Evolutionary conservation across 1,140 invertebrate species (phyloP).

Genomic region (Catajapyx aquilonaris): DNA sequence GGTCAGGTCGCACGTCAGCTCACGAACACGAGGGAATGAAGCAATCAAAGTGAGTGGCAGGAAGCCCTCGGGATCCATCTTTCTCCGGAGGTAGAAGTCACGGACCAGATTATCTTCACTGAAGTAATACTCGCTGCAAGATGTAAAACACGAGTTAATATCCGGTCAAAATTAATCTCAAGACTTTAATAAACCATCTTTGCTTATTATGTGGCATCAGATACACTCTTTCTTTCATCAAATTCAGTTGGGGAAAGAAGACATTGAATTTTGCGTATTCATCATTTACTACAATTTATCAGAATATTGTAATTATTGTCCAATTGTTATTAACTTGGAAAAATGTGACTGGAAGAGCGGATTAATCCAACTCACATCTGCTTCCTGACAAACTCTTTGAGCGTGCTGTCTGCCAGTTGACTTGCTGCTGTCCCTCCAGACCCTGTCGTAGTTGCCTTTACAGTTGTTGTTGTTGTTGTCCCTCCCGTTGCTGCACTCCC

Average conservation of each 20-base stretch:
- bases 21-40: slow-evolving; percentile 82
- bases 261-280: slow-evolving; percentile 3
- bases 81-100: slow-evolving; percentile 88
- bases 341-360: not conserved
- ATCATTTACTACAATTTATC: slow-evolving; percentile 2
- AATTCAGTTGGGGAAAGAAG: slow-evolving; percentile 9
- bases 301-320: not conserved
- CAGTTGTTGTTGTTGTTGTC: too few relatives aligned
- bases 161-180: too few relatives aligned
- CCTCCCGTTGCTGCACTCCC: too few relatives aligned
- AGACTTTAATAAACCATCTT: not conserved
- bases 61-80: slow-evolving; percentile 88
- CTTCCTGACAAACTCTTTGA: slow-evolving; percentile 60
- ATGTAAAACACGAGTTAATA: too few relatives aligned
- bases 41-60: slow-evolving; percentile 82
- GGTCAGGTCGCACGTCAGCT: slow-evolving; percentile 60
- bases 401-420: slow-evolving; percentile 29
- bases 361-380: slow-evolving; percentile 44
- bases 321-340: not conserved
- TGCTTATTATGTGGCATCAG: not conserved
- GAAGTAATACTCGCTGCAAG: slow-evolving; percentile 94
- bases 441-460: too few relatives aligned
- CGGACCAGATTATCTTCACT: slow-evolving; percentile 87
- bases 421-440: slow-evolving; percentile 25
- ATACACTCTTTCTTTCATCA: not conserved